phyloP scores from a whole-genome alignment of 2,888 invertebrate genomes.

The Pristionchus japonicus region DNA sequence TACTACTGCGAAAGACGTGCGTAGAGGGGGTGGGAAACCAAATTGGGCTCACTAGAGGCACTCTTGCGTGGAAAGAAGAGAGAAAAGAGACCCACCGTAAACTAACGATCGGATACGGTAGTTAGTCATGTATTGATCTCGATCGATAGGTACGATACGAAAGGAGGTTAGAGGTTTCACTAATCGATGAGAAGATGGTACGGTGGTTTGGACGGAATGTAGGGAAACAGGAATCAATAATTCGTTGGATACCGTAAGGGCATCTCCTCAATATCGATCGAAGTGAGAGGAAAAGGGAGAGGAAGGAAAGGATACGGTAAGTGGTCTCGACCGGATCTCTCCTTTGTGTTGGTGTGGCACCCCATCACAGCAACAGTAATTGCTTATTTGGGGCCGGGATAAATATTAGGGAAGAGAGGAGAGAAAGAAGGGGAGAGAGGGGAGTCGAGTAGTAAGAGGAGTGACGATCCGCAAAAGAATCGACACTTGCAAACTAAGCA shows the following conservation, averaged over 20 bases:
- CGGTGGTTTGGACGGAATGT: too few species aligned
- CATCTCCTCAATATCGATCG: not conserved
- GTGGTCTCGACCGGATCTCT: not conserved
- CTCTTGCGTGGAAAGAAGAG: not conserved
- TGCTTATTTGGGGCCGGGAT: not conserved
- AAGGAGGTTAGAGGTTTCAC: too few species aligned
- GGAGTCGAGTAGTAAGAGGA: slow-evolving; percentile 5
- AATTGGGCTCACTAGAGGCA: slow-evolving; percentile 20
- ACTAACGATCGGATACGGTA: not conserved
- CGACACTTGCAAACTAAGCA: slow-evolving; percentile 1
- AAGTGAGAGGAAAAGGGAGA: too few species aligned
- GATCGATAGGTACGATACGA: too few species aligned
- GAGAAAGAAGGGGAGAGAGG: slow-evolving; percentile 5
- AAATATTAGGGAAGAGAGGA: not conserved
- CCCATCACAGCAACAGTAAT: not conserved
- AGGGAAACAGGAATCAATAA: too few species aligned
- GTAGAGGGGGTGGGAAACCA: not conserved
- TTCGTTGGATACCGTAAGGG: not conserved
- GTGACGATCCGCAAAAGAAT: not conserved
- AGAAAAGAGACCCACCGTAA: not conserved
- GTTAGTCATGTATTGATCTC: not conserved
- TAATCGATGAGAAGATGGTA: too few species aligned
- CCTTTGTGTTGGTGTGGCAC: not conserved
- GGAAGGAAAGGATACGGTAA: slow-evolving; percentile 10
- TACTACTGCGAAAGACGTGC: not conserved